Evolutionary conservation across 2,113 vertebrate genomes (phyloP).

Genomic region (Varanus komodoensis): DNA sequence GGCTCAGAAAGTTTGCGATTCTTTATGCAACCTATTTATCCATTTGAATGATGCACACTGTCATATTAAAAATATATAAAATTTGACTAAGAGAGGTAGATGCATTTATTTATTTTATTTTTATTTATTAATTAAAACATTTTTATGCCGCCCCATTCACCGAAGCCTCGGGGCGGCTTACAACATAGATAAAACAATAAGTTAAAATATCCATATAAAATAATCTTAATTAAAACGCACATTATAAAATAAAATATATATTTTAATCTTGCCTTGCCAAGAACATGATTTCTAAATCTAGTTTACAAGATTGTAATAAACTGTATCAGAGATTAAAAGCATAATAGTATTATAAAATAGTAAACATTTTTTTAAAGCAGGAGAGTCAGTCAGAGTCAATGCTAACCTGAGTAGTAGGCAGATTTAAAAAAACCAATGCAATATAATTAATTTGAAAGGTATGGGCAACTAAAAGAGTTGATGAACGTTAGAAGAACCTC

Average conservation of each 20-base stretch:
- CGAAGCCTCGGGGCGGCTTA: too few species aligned
- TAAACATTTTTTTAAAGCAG: background rate
- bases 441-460: background rate
- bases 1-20: background rate
- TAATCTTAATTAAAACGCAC: too few species aligned
- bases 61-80: background rate
- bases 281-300: background rate
- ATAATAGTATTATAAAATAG: background rate
- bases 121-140: too few species aligned
- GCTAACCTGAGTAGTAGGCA: background rate
- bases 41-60: background rate
- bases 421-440: background rate
- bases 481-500: background rate
- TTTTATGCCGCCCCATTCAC: too few species aligned
- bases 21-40: constrained; percentile 4
- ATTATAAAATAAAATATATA: too few species aligned
- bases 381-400: background rate
- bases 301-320: background rate
- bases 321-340: background rate
- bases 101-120: too few species aligned
- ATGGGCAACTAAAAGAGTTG: background rate
- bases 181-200: too few species aligned
- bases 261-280: too few species aligned
- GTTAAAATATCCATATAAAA: too few species aligned
- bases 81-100: background rate